Percentiles rank a stretch among this genome's conserved stretches.
phyloP scores from a whole-genome alignment of 1,140 invertebrate genomes.

The Drosophila oshimai region DNA sequence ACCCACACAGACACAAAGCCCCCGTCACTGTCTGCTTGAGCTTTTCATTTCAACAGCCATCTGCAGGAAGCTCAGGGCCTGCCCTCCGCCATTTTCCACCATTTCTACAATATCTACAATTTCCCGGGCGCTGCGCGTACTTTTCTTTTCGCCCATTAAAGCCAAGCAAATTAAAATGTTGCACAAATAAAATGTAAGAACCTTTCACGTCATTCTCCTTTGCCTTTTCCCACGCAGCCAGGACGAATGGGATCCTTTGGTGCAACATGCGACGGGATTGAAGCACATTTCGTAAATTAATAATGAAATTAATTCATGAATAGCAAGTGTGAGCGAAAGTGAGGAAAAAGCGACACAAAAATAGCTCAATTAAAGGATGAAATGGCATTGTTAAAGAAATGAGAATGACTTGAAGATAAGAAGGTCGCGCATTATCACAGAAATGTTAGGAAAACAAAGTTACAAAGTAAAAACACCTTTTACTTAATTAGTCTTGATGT shows the following conservation, averaged over 20 bases:
- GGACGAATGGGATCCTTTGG: conserved; percentile 2
- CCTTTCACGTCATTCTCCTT: conserved; percentile 17
- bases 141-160: conserved; percentile 25
- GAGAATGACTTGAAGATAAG: neutral
- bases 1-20: neutral
- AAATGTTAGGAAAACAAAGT: no score
- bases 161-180: conserved; percentile 58
- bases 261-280: conserved; percentile 14
- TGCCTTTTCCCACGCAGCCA: neutral
- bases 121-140: neutral
- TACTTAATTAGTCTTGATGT: no score
- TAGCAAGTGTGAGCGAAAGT: conserved; percentile 7
- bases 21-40: conserved; percentile 12
- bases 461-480: neutral
- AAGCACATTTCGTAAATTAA: conserved; percentile 48
- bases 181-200: conserved; percentile 57
- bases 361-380: neutral
- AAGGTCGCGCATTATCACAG: no score
- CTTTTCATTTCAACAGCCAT: conserved; percentile 21
- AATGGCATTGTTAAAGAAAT: neutral
- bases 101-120: neutral
- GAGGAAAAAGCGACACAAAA: neutral
- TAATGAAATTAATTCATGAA: conserved; percentile 52
- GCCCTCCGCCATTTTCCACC: neutral
- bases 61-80: neutral